These are phyloP conservation scores for Salmo trutta DNA, from an alignment of 2,797 vertebrate species.

Conservation along the genomic window DNA sequence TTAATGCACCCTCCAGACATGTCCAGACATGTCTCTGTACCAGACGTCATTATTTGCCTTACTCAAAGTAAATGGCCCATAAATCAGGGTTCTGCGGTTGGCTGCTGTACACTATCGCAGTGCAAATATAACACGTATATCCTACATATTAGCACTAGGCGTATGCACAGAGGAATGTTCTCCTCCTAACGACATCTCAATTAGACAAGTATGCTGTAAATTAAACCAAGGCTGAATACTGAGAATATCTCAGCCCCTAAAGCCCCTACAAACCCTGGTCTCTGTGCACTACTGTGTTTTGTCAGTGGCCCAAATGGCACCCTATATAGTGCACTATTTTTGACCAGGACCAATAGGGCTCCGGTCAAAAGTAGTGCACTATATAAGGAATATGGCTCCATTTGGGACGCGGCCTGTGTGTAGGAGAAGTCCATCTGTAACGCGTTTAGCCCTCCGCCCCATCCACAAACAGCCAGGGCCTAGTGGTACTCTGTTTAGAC, in stretches of 20 bases:
- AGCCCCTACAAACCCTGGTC: background rate
- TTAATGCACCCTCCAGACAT: conserved; percentile 44
- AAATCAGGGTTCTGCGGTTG: conserved; percentile 57
- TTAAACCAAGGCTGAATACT: conserved; percentile 73
- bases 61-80: conserved; percentile 50
- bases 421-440: conserved; percentile 76
- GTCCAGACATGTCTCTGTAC: conserved; percentile 47
- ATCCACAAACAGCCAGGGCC: conserved; percentile 50
- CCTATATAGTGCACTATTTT: too few species aligned
- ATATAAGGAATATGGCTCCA: conserved; percentile 14
- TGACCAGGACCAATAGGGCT: too few species aligned
- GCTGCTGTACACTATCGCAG: conserved; percentile 44
- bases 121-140: conserved; percentile 57
- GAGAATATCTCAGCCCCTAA: conserved; percentile 68
- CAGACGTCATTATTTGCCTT: conserved; percentile 58
- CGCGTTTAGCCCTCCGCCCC: conserved; percentile 68
- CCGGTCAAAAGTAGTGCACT: too few species aligned
- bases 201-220: conserved; percentile 75
- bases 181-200: conserved; percentile 69
- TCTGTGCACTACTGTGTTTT: too few species aligned
- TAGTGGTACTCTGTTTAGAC: conserved; percentile 49
- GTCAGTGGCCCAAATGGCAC: too few species aligned
- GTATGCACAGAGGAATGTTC: conserved; percentile 52
- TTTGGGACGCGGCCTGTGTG: conserved; percentile 46
- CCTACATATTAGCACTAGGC: conserved; percentile 57